A percentile compares a stretch with the other conserved stretches of the same genome.
Conservation (phyloP, 1,140 invertebrate species). For the Cotesia vestalis region DNA sequence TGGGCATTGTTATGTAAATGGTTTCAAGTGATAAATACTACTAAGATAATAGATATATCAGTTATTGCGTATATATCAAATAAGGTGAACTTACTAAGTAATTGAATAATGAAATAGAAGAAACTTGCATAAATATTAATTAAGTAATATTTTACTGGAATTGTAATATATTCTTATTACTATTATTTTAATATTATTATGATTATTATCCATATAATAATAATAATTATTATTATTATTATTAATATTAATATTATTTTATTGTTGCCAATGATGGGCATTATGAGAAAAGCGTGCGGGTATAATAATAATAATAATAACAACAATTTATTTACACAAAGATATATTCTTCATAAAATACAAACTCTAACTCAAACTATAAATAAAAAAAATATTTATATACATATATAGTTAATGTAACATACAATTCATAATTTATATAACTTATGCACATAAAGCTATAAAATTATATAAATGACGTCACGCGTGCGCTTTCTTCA, state of each 20-base stretch:
- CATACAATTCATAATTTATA: constrained; percentile 21
- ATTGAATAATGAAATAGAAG: constrained; percentile 27
- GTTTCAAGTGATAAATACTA: constrained; percentile 57
- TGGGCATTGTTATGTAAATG: constrained; percentile 64
- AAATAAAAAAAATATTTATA: constrained; percentile 34
- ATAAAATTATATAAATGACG: constrained; percentile 14
- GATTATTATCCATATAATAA: too few species aligned
- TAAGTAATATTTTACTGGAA: constrained; percentile 46
- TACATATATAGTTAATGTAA: constrained; percentile 30
- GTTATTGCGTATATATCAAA: constrained; percentile 33
- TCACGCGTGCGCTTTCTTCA: constrained; percentile 33
- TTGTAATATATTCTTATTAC: constrained; percentile 59
- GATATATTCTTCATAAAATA: constrained; percentile 31
- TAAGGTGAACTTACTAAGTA: constrained; percentile 16
- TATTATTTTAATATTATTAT: too few species aligned
- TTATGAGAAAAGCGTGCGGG: constrained; percentile 60
- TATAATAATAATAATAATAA: constrained; percentile 59
- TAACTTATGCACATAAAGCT: constrained; percentile 6
- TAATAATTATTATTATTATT: constrained; percentile 37
- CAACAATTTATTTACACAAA: constrained; percentile 45
- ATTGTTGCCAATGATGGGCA: constrained; percentile 66
- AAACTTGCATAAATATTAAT: constrained; percentile 27
- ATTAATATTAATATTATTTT: constrained; percentile 61
- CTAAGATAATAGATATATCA: constrained; percentile 53
- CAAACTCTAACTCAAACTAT: constrained; percentile 32